Evolutionary conservation across 2,113 vertebrate species (phyloP).

Genomic region (Pseudorectes ferrugineus): DNA sequence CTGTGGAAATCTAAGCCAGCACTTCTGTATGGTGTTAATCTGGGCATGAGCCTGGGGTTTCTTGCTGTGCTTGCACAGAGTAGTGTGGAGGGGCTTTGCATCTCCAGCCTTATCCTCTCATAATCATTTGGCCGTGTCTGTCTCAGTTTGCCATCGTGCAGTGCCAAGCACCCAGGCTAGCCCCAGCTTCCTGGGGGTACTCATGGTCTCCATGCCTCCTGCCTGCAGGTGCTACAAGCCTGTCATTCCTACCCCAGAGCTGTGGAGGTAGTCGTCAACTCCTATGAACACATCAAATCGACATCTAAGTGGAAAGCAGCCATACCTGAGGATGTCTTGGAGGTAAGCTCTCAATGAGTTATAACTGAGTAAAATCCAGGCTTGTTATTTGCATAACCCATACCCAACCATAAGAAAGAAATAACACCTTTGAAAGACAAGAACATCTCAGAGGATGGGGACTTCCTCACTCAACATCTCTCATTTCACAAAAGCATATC

Average conservation of each 20-base stretch:
- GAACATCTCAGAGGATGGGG: neutral
- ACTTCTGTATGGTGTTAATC: neutral
- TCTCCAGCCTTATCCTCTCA: accelerated
- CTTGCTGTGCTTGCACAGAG: neutral
- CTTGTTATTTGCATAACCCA: neutral
- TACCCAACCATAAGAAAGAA: neutral
- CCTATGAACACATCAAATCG: constrained; percentile 82
- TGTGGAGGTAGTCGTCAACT: constrained; percentile 87
- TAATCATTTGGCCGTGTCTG: neutral
- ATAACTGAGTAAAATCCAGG: neutral
- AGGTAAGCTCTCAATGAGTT: constrained; percentile 71
- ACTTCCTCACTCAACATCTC: neutral
- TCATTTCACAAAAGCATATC: neutral
- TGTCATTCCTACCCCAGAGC: constrained; percentile 82
- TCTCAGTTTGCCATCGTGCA: neutral
- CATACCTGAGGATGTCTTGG: constrained; percentile 83
- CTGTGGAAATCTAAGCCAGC: neutral
- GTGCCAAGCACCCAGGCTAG: neutral
- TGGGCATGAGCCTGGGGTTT: neutral
- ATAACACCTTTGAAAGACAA: neutral
- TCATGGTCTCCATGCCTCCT: neutral
- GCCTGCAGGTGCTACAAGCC: constrained; percentile 84
- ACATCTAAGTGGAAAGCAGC: constrained; percentile 85
- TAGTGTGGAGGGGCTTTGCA: neutral
- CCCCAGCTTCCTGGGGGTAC: neutral